Evolutionary conservation across 2,888 invertebrate species (phyloP), one percentile per base, ranked within the genome.

Genomic region (Cephus spinipes): DNA sequence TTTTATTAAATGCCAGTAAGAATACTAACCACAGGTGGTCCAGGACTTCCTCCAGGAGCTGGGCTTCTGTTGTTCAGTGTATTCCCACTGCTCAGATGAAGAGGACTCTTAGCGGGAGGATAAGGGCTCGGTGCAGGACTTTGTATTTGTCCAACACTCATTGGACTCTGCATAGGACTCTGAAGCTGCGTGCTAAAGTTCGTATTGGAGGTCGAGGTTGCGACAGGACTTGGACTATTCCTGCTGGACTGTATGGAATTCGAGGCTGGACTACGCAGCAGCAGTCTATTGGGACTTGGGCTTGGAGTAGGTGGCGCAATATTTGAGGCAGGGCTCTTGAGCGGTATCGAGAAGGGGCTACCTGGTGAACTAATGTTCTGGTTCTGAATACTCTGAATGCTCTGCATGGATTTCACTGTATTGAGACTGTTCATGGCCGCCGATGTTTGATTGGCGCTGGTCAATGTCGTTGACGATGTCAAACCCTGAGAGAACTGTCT

Each of bases 131-230:
- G 90, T 75, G 90, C 91, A 73, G 91, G 91, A 80, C 91, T 91
- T 79, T 91, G 91, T 80, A 91, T 91, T 83, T 90, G 91, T 40
- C 89, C 89, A 79, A 91, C 91, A 79, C 89, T 91, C 80, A 91
- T 88, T 23, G 91, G 91, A 81, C 91, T 91, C 81, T 91, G 91
- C 91, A 91, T 91, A 11, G 91, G 91, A 78, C 91, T 91, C 82
- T 91, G 91, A 80, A 91, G 85, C 81, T 91, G 91, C 83, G 91
- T 88, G 69, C 87, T 88, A 78, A 91, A 91, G 79, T 86, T 91
- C 36, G 87, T 81, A 75, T 88, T 91, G n/a, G 88, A 82, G 32
- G 88, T 86, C 15, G 88, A 85, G 1, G 87, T 88, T 30, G 89
- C 88, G 12, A 91, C 91, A 4, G 91, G 91, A 81, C 91, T 91